Evolutionary conservation across 2,113 vertebrate species (phyloP).

Genomic region (Lamprotornis superbus): DNA sequence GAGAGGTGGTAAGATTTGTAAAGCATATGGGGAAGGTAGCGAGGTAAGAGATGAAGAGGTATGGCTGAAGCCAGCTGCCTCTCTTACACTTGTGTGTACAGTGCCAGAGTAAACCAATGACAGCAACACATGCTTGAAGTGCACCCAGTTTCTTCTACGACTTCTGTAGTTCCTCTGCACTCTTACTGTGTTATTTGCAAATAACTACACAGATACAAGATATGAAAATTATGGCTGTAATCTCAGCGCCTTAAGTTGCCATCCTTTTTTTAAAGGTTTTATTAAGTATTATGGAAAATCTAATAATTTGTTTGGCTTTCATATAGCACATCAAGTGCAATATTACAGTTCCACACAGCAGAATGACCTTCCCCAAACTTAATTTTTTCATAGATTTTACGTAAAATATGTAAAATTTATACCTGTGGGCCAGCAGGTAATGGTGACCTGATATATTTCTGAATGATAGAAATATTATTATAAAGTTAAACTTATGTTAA

Average conservation of each 20-base stretch:
- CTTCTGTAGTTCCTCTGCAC: neutral
- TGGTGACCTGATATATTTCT: neutral
- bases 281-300: neutral
- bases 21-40: neutral
- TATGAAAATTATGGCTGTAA: neutral
- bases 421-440: neutral
- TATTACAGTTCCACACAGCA: neutral
- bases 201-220: neutral
- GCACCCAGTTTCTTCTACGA: neutral
- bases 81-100: neutral
- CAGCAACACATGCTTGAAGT: neutral
- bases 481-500: conserved; percentile 12
- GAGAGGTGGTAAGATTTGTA: neutral
- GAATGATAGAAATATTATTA: conserved; percentile 1
- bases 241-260: neutral
- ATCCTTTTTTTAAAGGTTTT: neutral
- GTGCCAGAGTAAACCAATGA: neutral
- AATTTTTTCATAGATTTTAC: neutral
- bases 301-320: neutral
- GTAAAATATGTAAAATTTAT: neutral
- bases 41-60: neutral
- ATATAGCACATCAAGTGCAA: neutral
- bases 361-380: neutral
- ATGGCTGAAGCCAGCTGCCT: neutral
- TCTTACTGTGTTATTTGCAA: neutral